Evolutionary conservation across 1,140 invertebrate genomes (phyloP).

Genomic region (Achatina immaculata): DNA sequence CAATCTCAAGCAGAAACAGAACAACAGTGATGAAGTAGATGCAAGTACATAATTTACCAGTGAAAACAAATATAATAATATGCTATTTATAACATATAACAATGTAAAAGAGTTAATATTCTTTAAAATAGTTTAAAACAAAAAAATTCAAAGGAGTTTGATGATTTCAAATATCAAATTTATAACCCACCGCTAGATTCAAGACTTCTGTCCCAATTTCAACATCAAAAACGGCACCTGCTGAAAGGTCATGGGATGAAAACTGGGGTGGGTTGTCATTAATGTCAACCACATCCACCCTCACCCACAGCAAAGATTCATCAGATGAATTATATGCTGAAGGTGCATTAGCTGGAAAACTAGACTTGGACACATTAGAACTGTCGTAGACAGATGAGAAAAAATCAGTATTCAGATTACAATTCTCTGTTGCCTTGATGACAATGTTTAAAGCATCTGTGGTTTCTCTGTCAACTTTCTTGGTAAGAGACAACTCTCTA

Average conservation of each 20-base stretch:
- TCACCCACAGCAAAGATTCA: constrained; percentile 24
- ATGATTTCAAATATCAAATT: too few species aligned
- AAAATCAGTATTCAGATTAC: background rate
- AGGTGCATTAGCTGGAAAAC: background rate
- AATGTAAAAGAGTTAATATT: too few species aligned
- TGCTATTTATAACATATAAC: too few species aligned
- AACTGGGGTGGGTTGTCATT: constrained; percentile 38
- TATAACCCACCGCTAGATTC: constrained; percentile 23
- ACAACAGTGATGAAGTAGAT: too few species aligned
- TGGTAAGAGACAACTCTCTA: constrained; percentile 5
- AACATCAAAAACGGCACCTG: constrained; percentile 27
- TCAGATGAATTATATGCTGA: constrained; percentile 20
- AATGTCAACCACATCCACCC: constrained; percentile 17
- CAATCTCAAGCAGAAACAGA: too few species aligned
- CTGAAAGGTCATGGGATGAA: background rate
- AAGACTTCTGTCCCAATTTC: constrained; percentile 11
- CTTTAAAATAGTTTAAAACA: too few species aligned
- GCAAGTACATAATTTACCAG: too few species aligned
- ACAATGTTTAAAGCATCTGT: constrained; percentile 1
- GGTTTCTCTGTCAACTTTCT: constrained; percentile 27
- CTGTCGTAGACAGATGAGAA: background rate
- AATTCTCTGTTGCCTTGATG: constrained; percentile 14
- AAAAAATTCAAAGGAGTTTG: too few species aligned
- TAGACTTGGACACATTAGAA: background rate
- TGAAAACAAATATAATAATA: too few species aligned